Percentiles rank a stretch among this genome's conserved stretches.
Conservation (phyloP, 2,797 vertebrate species). For the Margarornis squamiger region DNA sequence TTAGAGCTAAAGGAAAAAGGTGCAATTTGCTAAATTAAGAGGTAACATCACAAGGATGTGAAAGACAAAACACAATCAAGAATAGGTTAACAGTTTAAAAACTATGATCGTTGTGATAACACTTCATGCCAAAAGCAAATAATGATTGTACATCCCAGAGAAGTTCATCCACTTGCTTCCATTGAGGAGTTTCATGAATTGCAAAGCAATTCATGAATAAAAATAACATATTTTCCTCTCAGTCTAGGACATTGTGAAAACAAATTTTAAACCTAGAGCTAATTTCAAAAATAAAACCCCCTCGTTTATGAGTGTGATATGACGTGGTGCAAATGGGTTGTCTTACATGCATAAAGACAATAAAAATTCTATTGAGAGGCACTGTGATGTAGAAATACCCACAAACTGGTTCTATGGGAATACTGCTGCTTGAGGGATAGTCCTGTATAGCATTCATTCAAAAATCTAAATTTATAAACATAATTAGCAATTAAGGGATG, state of each 20-base stretch:
- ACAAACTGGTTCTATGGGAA: background rate
- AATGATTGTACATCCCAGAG: background rate
- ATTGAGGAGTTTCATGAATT: background rate
- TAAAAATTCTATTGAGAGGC: background rate
- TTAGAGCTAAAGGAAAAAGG: background rate
- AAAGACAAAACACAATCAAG: background rate
- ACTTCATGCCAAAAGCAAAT: background rate
- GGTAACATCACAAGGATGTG: background rate
- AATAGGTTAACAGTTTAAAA: background rate
- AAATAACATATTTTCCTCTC: background rate
- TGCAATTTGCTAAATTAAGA: background rate
- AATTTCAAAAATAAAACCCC: background rate
- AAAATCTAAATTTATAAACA: background rate
- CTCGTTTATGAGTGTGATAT: background rate
- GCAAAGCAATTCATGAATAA: background rate
- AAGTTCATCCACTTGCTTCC: background rate
- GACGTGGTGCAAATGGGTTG: background rate
- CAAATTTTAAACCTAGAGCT: background rate
- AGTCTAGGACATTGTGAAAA: background rate
- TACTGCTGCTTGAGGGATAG: background rate
- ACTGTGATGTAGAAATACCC: background rate
- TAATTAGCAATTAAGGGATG: background rate
- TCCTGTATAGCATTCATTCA: background rate
- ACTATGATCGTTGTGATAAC: background rate
- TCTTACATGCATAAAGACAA: background rate